phyloP scores from a whole-genome alignment of 2,888 invertebrate genomes.

The Lypha dubia region DNA sequence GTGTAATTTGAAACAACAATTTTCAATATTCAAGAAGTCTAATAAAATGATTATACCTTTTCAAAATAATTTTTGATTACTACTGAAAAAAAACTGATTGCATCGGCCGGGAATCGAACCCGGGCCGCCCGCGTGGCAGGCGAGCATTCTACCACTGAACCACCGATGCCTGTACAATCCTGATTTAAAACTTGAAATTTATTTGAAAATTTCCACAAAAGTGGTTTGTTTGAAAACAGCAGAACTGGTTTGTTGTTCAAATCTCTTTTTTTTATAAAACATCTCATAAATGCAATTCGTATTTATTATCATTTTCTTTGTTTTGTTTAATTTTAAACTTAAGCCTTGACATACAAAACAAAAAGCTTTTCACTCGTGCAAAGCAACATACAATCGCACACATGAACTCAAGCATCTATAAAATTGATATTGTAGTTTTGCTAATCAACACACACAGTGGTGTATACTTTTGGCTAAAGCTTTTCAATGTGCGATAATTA shows the following conservation, averaged over 20 bases:
- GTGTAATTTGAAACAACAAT: too few species aligned
- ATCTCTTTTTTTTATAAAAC: neutral
- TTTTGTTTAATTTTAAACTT: constrained; percentile 4
- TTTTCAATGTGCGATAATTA: constrained; percentile 55
- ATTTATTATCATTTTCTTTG: neutral
- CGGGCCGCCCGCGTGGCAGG: constrained; percentile 76
- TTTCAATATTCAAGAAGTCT: too few species aligned
- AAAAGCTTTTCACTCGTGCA: constrained; percentile 28
- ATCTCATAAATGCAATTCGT: neutral
- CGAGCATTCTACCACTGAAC: constrained; percentile 76
- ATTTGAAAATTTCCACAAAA: too few species aligned
- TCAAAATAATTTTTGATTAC: neutral
- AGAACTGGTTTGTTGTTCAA: too few species aligned
- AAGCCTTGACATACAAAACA: neutral
- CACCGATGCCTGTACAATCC: constrained; percentile 69
- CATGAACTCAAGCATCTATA: neutral
- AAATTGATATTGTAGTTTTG: neutral
- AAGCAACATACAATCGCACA: neutral
- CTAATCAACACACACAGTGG: constrained; percentile 27
- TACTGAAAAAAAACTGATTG: constrained; percentile 22
- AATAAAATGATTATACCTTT: too few species aligned
- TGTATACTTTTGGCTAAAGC: constrained; percentile 47
- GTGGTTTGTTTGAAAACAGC: too few species aligned
- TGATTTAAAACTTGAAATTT: too few species aligned
- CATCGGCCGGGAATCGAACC: constrained; percentile 76